phyloP scores from a whole-genome alignment of 1,140 invertebrate species.

The Drosophila repleta region DNA sequence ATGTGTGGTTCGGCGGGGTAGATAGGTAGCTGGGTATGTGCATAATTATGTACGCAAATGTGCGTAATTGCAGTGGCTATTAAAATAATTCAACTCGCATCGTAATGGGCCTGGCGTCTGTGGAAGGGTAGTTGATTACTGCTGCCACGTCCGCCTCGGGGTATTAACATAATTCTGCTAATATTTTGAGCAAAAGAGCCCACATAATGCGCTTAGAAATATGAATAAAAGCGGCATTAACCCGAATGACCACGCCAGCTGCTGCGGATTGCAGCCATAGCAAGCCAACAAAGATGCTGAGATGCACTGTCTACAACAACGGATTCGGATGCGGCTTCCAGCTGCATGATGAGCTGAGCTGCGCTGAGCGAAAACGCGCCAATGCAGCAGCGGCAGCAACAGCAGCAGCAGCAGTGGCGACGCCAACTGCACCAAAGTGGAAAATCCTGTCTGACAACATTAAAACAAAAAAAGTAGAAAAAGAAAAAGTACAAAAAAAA shows the following conservation, averaged over 20 bases:
- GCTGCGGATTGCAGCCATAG: conserved; percentile 46
- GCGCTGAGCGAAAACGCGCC: conserved; percentile 48
- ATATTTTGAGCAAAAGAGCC: conserved; percentile 59
- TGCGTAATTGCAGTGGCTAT: conserved; percentile 68
- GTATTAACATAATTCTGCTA: conserved; percentile 73
- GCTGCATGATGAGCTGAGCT: conserved; percentile 67
- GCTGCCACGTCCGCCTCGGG: conserved; percentile 5
- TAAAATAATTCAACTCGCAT: conserved; percentile 64
- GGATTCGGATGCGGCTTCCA: conserved; percentile 35
- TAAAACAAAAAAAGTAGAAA: conserved; percentile 55
- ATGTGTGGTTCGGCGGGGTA: neutral
- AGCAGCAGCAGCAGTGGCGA: conserved; percentile 20
- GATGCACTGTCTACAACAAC: conserved; percentile 17
- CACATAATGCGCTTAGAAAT: conserved; percentile 76
- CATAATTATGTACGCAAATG: conserved; percentile 18
- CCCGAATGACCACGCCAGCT: conserved; percentile 62
- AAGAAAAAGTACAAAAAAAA: conserved; percentile 46
- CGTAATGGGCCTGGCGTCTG: conserved; percentile 19
- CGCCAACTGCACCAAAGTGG: conserved; percentile 75
- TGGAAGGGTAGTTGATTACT: conserved; percentile 30
- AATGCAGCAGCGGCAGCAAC: conserved; percentile 34
- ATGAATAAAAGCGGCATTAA: conserved; percentile 73
- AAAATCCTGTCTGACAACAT: conserved; percentile 81
- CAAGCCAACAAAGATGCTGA: conserved; percentile 12
- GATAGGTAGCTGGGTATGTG: neutral